Conservation (phyloP, 2,113 vertebrate genomes). For the Gila orcuttii region DNA sequence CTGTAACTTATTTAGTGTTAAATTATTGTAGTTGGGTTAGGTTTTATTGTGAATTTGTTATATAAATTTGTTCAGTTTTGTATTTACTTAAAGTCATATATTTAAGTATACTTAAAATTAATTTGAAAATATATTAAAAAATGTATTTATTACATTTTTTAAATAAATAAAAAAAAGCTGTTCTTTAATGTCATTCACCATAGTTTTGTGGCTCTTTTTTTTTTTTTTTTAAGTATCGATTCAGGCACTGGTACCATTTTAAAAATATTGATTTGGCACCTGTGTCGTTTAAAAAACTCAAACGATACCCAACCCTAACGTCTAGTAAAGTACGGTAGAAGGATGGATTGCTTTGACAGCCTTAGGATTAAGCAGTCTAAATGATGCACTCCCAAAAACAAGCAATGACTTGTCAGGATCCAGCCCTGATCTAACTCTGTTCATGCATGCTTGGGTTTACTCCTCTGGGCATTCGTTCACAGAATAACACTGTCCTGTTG, state of each 20-base stretch:
- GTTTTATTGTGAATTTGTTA: too few species aligned
- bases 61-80: too few species aligned
- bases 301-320: neutral
- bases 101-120: too few species aligned
- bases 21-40: too few species aligned
- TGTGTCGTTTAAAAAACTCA: neutral
- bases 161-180: too few species aligned
- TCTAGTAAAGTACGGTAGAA: neutral
- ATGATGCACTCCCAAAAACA: slow-evolving; percentile 15
- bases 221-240: neutral
- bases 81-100: too few species aligned
- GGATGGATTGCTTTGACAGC: neutral
- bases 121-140: too few species aligned
- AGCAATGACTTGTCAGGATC: slow-evolving; percentile 4
- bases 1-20: too few species aligned
- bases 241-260: neutral
- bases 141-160: too few species aligned
- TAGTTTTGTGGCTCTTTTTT: neutral
- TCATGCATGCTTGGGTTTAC: slow-evolving; percentile 25
- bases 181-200: neutral
- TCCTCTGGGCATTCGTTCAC: slow-evolving; percentile 1
- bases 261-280: neutral
- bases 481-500: neutral
- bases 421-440: slow-evolving; percentile 6
- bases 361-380: neutral